A percentile compares a stretch with the other conserved stretches of the same genome.
phyloP scores from a whole-genome alignment of 2,113 vertebrate species.

The Apus apus region DNA sequence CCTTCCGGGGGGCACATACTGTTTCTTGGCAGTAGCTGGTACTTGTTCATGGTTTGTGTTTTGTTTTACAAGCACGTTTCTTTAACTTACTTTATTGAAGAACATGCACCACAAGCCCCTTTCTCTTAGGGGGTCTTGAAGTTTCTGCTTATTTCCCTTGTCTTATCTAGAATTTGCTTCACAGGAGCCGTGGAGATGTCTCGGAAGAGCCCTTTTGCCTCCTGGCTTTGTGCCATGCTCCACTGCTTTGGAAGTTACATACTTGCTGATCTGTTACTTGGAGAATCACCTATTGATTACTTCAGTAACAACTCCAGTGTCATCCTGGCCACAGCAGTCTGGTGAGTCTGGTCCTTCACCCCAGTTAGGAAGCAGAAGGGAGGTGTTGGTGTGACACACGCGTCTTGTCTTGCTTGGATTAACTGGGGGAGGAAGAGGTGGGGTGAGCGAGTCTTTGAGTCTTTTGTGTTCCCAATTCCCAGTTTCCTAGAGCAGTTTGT shows the following conservation, averaged over 20 bases:
- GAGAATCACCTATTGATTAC: slow-evolving; percentile 85
- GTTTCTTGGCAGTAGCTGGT: background rate
- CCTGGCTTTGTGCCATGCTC: slow-evolving; percentile 97
- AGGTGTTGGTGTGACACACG: background rate
- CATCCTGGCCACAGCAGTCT: slow-evolving; percentile 92
- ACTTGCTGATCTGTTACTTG: slow-evolving; percentile 91
- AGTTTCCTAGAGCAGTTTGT: background rate
- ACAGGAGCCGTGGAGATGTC: slow-evolving; percentile 92
- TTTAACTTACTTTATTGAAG: background rate
- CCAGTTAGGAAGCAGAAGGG: background rate
- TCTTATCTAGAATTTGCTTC: background rate
- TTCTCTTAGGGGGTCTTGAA: background rate
- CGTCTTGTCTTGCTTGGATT: background rate
- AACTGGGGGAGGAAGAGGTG: background rate
- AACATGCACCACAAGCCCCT: background rate
- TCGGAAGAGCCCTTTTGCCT: slow-evolving; percentile 89
- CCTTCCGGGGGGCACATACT: rapidly evolving
- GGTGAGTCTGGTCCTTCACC: slow-evolving; percentile 77
- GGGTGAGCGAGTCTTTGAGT: background rate
- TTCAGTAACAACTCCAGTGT: slow-evolving; percentile 96
- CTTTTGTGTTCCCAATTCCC: background rate
- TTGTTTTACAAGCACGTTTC: background rate
- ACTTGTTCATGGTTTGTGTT: background rate
- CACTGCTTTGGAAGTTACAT: slow-evolving; percentile 98
- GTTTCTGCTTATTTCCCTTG: background rate